Conservation (phyloP, 1,140 invertebrate genomes). For the Aphis craccivora region DNA sequence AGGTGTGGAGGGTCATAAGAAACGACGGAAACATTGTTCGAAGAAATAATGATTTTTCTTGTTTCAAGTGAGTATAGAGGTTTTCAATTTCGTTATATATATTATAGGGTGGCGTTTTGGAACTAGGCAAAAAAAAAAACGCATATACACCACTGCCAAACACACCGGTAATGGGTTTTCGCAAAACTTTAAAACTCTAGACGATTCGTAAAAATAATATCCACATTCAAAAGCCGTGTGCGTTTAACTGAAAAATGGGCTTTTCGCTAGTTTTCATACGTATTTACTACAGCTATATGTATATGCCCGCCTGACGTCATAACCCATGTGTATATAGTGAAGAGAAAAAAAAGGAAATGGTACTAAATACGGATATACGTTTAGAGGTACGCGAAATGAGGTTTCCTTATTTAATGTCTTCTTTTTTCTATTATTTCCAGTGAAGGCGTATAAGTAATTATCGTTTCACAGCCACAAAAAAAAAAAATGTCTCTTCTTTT, state of each 20-base stretch:
- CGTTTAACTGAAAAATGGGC: conserved; percentile 36
- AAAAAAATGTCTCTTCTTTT: not conserved
- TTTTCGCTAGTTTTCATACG: not conserved
- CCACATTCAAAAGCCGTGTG: conserved; percentile 37
- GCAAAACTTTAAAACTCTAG: conserved; percentile 15
- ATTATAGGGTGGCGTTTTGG: conserved; percentile 6
- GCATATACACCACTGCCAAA: not conserved
- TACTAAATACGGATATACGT: not conserved
- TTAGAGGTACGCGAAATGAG: not conserved
- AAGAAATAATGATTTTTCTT: conserved; percentile 51
- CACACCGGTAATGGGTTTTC: conserved; percentile 34
- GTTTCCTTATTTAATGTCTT: not conserved
- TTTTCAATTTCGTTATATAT: conserved; percentile 43
- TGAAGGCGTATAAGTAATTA: not conserved
- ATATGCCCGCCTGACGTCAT: not conserved
- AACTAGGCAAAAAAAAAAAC: conserved; percentile 15
- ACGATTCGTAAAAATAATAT: conserved; percentile 47
- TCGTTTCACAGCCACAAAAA: not conserved
- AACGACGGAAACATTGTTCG: conserved; percentile 45
- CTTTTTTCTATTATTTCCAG: not conserved
- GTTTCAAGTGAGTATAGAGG: not conserved
- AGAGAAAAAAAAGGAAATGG: not conserved
- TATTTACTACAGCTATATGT: not conserved
- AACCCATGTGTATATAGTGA: not conserved
- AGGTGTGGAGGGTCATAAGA: not conserved